Base-by-base conservation (phyloP, 2,797 vertebrate species). In the Bovichtus variegatus region DNA sequence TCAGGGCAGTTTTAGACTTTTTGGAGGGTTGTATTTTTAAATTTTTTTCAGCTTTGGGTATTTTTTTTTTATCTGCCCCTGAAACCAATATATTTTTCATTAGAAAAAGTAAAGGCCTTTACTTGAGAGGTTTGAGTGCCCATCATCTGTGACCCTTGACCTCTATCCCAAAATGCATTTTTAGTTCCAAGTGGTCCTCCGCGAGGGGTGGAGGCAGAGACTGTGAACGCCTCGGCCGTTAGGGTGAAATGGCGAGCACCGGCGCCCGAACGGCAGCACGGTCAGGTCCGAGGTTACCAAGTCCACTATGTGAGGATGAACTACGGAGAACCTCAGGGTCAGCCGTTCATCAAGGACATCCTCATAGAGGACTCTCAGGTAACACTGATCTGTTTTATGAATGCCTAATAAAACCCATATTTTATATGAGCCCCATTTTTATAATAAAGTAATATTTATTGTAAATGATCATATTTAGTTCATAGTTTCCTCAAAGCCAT, bases 131-230 rank as follows among this genome's bases (percentile, higher is more conserved):
- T 83, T 86, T 85, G 29, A 86, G 85, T 97, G 89, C 86, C 95
- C 94, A 88, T 96, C 96, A 95, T 93, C 89, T 87, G 59, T 91
- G 89, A 93, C 83, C 81, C 71, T 81, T 94, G 89, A 97, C 91
- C 94, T 97, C 94, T 98, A 95, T 97, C 95, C 97, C 90, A 95
- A 97, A 96, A 96, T 99, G 95, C 97, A 96, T 96, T 96, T 97
- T 94, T 97, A 99, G 97, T 99, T 97, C 98, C 98, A 96, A 97
- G 97, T 86, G 98, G 98, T 93, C 97, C 97, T 92, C 98, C 97
- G 86, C 96, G 96, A 86, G 96, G 95, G 94, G 97, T 99, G 92
- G 96, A 97, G 95, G 96, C 97, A 70, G 96, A 98, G 95, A 97
- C 97, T 94, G 94, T 98, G 96, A 99, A 98, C 94, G 96, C 98